Base-by-base conservation (phyloP, 2,113 vertebrate genomes). In the Recurvirostra avosetta region DNA sequence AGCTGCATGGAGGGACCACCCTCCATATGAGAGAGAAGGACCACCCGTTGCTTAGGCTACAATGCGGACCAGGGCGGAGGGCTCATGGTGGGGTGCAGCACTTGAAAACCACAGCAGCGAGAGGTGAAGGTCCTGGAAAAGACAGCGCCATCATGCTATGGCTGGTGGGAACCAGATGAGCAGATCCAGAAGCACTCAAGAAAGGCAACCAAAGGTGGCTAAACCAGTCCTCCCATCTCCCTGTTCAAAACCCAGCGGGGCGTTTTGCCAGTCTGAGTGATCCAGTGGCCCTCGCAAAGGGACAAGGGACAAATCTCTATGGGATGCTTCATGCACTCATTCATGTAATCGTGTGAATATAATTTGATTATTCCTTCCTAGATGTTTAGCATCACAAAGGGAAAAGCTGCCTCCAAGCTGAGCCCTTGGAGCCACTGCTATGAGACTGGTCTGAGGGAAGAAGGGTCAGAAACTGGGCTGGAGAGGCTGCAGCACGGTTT, bases 311-410 rank as follows among this genome's bases (percentile, higher is more conserved):
- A 36, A 14, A 74, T 71, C 73, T 25, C 92, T 15, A 45, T 10
- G 59, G 90, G 90, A 75, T 32, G 47, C 71, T 75, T 49, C 7
- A 5, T 23, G 53, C 41, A 18, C 66, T 95, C 11, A 5, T 25
- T 71, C 61, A 4, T 4, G 55, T 65, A 88, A 67, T 88, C 0
- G 15, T 23, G 75, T 71, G 75, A 79, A 74, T 38, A 12, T 96
- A 90, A 97, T 96, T 76, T 66, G 74, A 97, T 97, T 96, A 95
- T 92, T 61, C 79, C n/a, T 85, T 90, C 75, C 95, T 66, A 12
- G 59, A 47, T 49, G 71, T 61, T 96, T 40, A 79, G 52, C 88
- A 86, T 90, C 63, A 74, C 86, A 86, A 93, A 95, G 71, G 81
- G 67, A 84, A 76, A 67, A 67, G 63, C 82, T 2, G 21, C n/a